Conservation (phyloP, 1,140 invertebrate genomes). For the Drosophila bocqueti region DNA sequence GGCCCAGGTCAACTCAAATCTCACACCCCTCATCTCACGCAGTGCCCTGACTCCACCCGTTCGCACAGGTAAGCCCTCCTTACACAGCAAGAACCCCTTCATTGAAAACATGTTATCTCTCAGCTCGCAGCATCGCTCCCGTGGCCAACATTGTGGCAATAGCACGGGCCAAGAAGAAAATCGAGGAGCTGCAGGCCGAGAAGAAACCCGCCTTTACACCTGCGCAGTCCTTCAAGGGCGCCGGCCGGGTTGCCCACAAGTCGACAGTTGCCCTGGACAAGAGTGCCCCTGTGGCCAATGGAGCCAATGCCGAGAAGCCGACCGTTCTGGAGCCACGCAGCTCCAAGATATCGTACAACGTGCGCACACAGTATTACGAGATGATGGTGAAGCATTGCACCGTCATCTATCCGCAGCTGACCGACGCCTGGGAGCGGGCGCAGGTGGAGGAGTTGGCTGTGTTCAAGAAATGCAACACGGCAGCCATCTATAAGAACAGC, state of each 20-base stretch:
- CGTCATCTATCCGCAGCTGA: conserved; percentile 89
- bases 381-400: conserved; percentile 94
- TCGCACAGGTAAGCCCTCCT: conserved; percentile 41
- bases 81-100: background rate
- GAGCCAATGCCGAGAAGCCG: conserved; percentile 82
- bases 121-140: conserved; percentile 87
- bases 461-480: conserved; percentile 91
- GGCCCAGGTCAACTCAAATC: conserved; percentile 51
- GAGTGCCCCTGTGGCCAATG: conserved; percentile 38
- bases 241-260: conserved; percentile 89
- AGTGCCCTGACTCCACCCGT: conserved; percentile 61
- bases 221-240: conserved; percentile 89
- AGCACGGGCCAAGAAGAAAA: conserved; percentile 87
- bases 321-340: conserved; percentile 89
- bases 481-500: conserved; percentile 94
- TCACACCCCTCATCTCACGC: conserved; percentile 75
- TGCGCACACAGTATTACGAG: conserved; percentile 94
- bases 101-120: background rate
- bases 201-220: conserved; percentile 86
- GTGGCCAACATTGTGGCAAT: conserved; percentile 87
- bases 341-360: conserved; percentile 93
- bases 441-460: conserved; percentile 91
- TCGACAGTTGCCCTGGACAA: conserved; percentile 61
- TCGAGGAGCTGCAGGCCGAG: conserved; percentile 85
- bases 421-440: conserved; percentile 90